Conservation (phyloP, 2,797 vertebrate species). For the Semaprochilodus insignis region DNA sequence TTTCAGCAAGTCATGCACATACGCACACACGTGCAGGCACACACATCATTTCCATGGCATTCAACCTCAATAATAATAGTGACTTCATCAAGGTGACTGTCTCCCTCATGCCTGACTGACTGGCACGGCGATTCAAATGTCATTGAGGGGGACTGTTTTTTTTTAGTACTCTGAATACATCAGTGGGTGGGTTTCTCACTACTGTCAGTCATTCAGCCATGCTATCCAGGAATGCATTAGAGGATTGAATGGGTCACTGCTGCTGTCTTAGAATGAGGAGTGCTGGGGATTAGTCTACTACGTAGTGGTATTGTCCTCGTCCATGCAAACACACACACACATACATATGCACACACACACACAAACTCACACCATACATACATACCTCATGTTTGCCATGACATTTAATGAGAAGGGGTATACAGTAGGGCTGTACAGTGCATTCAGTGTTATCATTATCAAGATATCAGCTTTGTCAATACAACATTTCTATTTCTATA, state of each 20-base stretch:
- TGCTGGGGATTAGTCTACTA: conserved; percentile 13
- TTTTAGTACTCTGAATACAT: conserved; percentile 20
- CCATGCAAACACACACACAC: background rate
- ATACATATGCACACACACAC: conserved; percentile 1
- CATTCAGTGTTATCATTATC: too few species aligned
- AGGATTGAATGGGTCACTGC: conserved; percentile 63
- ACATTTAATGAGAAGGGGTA: too few species aligned
- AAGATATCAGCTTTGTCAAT: too few species aligned
- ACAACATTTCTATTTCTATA: too few species aligned
- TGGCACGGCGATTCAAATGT: conserved; percentile 36
- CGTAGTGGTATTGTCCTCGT: background rate
- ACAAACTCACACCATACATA: background rate
- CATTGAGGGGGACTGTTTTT: conserved; percentile 19
- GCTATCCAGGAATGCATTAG: conserved; percentile 62
- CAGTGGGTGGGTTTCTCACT: conserved; percentile 29
- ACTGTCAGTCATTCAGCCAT: conserved; percentile 22
- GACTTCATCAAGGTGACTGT: conserved; percentile 58
- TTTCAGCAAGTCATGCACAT: conserved; percentile 16
- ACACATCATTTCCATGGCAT: conserved; percentile 1
- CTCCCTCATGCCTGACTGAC: conserved; percentile 20
- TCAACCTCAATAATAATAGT: background rate
- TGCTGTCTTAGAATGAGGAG: conserved; percentile 40
- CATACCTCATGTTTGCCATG: background rate
- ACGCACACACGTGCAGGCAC: conserved; percentile 1
- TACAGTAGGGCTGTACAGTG: too few species aligned